phyloP scores from a whole-genome alignment of 2,113 vertebrate species.

The Polypterus senegalus region DNA sequence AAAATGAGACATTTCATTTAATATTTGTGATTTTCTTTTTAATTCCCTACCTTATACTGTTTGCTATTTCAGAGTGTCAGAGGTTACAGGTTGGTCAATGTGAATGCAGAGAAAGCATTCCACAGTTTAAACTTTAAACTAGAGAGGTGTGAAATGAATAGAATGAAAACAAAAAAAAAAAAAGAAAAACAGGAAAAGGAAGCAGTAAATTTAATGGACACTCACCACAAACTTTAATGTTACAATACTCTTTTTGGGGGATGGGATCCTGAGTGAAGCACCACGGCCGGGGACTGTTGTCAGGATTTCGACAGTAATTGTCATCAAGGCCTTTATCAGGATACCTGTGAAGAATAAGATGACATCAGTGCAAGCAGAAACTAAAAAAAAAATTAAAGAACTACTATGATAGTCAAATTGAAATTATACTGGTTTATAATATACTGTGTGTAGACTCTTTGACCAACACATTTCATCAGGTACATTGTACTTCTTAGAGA shows the following conservation, averaged over 20 bases:
- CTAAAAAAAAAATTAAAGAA: not conserved
- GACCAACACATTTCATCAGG: too few relatives aligned
- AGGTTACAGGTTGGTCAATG: too few relatives aligned
- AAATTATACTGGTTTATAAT: too few relatives aligned
- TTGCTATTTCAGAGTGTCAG: too few relatives aligned
- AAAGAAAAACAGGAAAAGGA: slow-evolving; percentile 44
- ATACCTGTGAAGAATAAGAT: slow-evolving; percentile 65
- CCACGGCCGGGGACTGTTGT: slow-evolving; percentile 85
- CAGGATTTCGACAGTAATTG: slow-evolving; percentile 97
- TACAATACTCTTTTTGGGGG: slow-evolving; percentile 88
- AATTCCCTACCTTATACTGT: too few relatives aligned
- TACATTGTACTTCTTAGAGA: too few relatives aligned
- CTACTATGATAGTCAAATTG: too few relatives aligned
- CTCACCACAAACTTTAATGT: slow-evolving; percentile 92
- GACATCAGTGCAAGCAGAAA: not conserved
- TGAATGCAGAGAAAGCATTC: too few relatives aligned
- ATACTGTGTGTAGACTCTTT: too few relatives aligned
- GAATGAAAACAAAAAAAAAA: slow-evolving; percentile 21
- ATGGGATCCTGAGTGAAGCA: slow-evolving; percentile 90
- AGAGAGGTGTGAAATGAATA: slow-evolving; percentile 31
- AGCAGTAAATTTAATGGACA: slow-evolving; percentile 55
- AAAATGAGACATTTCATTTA: too few relatives aligned
- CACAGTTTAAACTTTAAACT: too few relatives aligned
- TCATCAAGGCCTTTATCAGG: slow-evolving; percentile 91
- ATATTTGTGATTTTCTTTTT: too few relatives aligned